Percentiles rank a stretch among this genome's conserved stretches.
These are phyloP conservation scores for Coptodon bakossiorum DNA, from an alignment of 2,113 vertebrate species.

Conservation along the genomic window DNA sequence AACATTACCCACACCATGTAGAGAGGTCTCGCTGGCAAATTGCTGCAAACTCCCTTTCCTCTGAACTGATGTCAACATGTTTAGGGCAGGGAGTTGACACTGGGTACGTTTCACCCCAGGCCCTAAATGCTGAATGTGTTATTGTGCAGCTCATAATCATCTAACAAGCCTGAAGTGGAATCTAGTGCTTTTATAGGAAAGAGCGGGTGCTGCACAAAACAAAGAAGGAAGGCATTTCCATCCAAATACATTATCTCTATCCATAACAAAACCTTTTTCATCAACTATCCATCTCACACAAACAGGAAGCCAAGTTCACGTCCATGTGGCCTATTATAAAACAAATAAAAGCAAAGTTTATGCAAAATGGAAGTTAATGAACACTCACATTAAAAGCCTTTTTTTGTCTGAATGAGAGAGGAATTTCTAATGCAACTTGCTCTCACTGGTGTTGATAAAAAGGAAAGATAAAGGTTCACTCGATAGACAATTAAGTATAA, in stretches of 20 bases:
- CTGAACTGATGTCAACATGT: not conserved
- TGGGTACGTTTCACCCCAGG: not conserved
- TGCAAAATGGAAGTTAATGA: slow-evolving; percentile 39
- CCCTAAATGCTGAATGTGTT: not conserved
- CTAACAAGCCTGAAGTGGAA: not conserved
- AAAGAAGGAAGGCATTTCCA: not conserved
- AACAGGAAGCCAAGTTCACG: slow-evolving; percentile 31
- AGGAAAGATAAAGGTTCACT: slow-evolving; percentile 24
- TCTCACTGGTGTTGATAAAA: slow-evolving; percentile 30
- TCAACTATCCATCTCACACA: slow-evolving; percentile 29
- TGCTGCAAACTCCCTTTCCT: slow-evolving; percentile 22
- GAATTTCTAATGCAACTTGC: slow-evolving; percentile 39
- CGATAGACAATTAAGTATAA: slow-evolving; percentile 46
- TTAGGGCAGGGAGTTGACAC: not conserved
- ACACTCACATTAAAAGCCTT: slow-evolving; percentile 40
- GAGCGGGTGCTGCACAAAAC: not conserved
- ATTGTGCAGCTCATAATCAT: slow-evolving; percentile 16
- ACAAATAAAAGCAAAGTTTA: slow-evolving; percentile 38
- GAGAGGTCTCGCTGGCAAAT: slow-evolving; percentile 47
- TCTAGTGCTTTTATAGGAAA: slow-evolving; percentile 14
- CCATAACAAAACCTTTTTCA: slow-evolving; percentile 29
- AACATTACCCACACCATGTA: slow-evolving; percentile 59
- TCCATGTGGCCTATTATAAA: slow-evolving; percentile 1
- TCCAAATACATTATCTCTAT: slow-evolving; percentile 13
- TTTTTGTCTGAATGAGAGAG: slow-evolving; percentile 9